Conservation (phyloP, 2,888 invertebrate species). For the Pyrochroa serraticornis region DNA sequence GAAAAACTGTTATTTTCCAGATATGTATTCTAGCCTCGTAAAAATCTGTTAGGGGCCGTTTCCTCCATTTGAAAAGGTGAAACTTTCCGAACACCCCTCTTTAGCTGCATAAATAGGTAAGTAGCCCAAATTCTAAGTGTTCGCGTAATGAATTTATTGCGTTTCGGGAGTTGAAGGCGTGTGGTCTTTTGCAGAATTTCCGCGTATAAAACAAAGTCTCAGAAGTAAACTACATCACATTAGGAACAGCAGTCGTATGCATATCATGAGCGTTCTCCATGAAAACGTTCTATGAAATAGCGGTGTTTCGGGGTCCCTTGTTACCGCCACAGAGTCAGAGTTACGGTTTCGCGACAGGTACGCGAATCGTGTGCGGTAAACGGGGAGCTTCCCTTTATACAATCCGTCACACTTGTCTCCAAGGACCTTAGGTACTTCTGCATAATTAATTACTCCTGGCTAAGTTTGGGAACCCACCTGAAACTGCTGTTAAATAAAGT, state of each 20-base stretch:
- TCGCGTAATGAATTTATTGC: no score
- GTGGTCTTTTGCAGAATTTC: no score
- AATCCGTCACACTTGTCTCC: neutral
- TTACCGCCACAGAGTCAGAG: neutral
- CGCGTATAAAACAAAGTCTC: neutral
- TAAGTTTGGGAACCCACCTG: constrained; percentile 20
- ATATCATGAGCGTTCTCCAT: constrained; percentile 20
- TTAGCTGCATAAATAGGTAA: no score
- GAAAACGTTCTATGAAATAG: constrained; percentile 15
- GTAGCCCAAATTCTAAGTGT: no score
- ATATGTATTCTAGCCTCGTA: no score
- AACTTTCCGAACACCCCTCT: no score
- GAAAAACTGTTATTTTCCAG: no score
- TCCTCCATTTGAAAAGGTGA: no score
- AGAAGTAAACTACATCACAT: constrained; percentile 20
- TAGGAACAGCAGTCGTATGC: constrained; percentile 6
- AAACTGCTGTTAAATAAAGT: constrained; percentile 14
- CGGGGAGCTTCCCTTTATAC: neutral
- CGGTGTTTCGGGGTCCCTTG: constrained; percentile 16
- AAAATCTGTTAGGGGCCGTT: no score
- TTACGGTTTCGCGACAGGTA: no score
- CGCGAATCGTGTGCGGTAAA: no score
- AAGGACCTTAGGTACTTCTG: constrained; percentile 8
- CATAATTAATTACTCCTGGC: constrained; percentile 23
- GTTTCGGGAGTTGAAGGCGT: no score